Evolutionary conservation across 2,113 vertebrate genomes (phyloP).

Genomic region (Neodon shergylaensis): DNA sequence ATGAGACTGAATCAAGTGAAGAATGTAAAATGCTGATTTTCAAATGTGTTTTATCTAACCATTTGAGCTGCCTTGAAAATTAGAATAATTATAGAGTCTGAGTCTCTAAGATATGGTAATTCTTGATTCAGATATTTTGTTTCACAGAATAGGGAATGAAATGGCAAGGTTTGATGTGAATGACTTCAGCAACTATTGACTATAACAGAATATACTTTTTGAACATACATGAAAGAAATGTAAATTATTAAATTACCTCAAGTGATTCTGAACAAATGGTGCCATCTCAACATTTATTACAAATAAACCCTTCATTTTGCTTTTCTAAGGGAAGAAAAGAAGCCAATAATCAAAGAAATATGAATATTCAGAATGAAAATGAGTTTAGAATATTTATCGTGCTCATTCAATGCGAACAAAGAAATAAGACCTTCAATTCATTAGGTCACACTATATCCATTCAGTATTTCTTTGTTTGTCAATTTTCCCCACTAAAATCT

Average conservation of each 20-base stretch:
- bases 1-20: slow-evolving; percentile 73
- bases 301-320: slow-evolving; percentile 38
- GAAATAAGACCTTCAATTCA: slow-evolving; percentile 51
- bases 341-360: slow-evolving; percentile 31
- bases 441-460: neutral
- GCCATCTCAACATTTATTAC: slow-evolving; percentile 13
- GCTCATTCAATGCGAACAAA: slow-evolving; percentile 6
- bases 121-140: slow-evolving; percentile 65
- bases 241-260: slow-evolving; percentile 65
- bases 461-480: neutral
- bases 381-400: slow-evolving; percentile 10
- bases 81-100: slow-evolving; percentile 70
- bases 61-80: slow-evolving; percentile 63
- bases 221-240: slow-evolving; percentile 67
- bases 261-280: slow-evolving; percentile 49
- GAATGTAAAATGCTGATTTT: slow-evolving; percentile 72
- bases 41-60: slow-evolving; percentile 67
- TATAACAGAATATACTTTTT: slow-evolving; percentile 36
- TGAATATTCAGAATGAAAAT: slow-evolving; percentile 60
- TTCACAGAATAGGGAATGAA: slow-evolving; percentile 56
- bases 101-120: slow-evolving; percentile 72
- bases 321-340: slow-evolving; percentile 38
- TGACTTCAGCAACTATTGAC: slow-evolving; percentile 61
- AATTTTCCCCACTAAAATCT: neutral
- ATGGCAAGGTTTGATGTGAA: slow-evolving; percentile 42